A percentile compares a stretch with the other conserved stretches of the same genome.
Evolutionary conservation across 2,888 invertebrate species (phyloP).

Genomic region (Linnaemya vulpina): DNA sequence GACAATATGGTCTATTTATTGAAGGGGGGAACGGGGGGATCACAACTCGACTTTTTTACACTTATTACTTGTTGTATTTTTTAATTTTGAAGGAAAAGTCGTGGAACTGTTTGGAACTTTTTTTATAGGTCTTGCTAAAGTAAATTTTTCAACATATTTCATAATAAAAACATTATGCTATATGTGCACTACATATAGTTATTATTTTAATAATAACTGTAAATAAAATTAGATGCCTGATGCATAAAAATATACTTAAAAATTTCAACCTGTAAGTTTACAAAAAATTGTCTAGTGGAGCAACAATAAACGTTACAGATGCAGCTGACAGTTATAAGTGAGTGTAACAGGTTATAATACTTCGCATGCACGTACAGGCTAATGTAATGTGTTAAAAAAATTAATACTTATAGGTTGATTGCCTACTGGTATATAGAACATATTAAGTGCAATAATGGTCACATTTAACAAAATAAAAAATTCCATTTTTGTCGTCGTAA

Average conservation of each 20-base stretch:
- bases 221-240: not conserved
- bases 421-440: too few species aligned
- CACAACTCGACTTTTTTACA: not conserved
- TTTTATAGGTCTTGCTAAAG: not conserved
- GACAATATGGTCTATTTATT: constrained; percentile 16
- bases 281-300: too few species aligned
- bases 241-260: not conserved
- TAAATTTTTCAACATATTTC: not conserved
- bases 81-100: not conserved
- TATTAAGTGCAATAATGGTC: too few species aligned
- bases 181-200: not conserved
- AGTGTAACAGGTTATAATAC: too few species aligned
- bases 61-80: constrained; percentile 1
- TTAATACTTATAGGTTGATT: not conserved
- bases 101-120: not conserved
- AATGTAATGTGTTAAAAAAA: not conserved
- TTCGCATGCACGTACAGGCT: not conserved
- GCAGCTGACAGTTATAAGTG: too few species aligned
- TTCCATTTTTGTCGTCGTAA: too few species aligned
- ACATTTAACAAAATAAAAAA: too few species aligned
- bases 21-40: not conserved
- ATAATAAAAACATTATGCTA: not conserved
- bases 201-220: not conserved
- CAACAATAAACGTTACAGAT: too few species aligned
- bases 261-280: not conserved